A percentile compares a stretch with the other conserved stretches of the same genome.
Evolutionary conservation across 2,113 vertebrate species (phyloP).

Genomic region (Ciconia boyciana): DNA sequence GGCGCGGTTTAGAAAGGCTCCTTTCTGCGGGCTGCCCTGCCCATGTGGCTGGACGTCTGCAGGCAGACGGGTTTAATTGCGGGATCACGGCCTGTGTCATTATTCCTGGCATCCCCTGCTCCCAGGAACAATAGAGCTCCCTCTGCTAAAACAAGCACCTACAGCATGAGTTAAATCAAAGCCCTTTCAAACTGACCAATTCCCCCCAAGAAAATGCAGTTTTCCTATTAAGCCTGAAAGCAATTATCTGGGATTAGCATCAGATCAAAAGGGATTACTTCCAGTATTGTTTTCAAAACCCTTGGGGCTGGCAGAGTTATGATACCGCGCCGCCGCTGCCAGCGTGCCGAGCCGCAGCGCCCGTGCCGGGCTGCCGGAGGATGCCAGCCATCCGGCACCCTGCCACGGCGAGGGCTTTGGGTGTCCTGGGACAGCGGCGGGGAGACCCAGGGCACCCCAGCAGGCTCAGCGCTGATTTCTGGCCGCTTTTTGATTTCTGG

Average conservation of each 20-base stretch:
- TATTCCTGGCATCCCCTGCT: neutral
- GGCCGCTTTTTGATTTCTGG: no score
- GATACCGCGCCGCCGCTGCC: neutral
- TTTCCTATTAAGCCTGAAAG: slow-evolving; percentile 65
- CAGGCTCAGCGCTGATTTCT: neutral
- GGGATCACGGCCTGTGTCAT: slow-evolving; percentile 1
- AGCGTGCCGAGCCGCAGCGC: neutral
- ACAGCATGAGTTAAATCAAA: neutral
- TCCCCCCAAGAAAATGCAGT: slow-evolving; percentile 51
- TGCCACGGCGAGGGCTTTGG: rapidly evolving
- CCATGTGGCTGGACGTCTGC: neutral
- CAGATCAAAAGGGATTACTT: slow-evolving; percentile 71
- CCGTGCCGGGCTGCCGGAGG: neutral
- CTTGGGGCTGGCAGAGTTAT: slow-evolving; percentile 48
- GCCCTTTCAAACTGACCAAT: slow-evolving; percentile 26
- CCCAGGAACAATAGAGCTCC: neutral
- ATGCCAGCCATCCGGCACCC: neutral
- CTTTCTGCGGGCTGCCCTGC: neutral
- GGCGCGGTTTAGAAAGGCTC: neutral
- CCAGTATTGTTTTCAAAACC: slow-evolving; percentile 69
- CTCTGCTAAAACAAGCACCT: slow-evolving; percentile 21
- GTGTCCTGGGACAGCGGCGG: neutral
- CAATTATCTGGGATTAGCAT: slow-evolving; percentile 78
- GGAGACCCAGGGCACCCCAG: neutral
- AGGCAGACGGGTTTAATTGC: neutral